phyloP scores from a whole-genome alignment of 92 coral and sea anemone genomes.

The Palythoa heliodiscus region DNA sequence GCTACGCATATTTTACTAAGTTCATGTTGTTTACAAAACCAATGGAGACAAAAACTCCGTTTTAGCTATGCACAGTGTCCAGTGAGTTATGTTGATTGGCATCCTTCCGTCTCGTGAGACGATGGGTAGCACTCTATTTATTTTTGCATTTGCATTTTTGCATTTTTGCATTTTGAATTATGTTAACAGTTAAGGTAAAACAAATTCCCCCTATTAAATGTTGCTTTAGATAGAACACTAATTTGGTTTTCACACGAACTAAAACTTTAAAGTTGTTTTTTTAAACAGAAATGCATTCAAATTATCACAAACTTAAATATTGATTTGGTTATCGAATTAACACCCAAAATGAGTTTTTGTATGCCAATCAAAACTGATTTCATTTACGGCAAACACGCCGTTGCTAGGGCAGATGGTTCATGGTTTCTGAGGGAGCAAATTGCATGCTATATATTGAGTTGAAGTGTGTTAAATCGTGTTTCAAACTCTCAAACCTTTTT shows the following conservation, averaged over 20 bases:
- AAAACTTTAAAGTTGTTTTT: neutral
- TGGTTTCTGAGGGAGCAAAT: neutral
- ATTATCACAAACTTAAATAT: neutral
- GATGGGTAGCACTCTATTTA: too few species aligned
- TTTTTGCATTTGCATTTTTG: too few species aligned
- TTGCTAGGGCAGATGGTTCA: slow-evolving; percentile 9
- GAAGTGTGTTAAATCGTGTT: neutral
- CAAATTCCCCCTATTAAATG: too few species aligned
- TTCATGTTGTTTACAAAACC: too few species aligned
- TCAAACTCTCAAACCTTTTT: neutral
- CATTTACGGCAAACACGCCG: neutral
- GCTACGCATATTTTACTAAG: neutral
- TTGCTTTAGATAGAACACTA: neutral
- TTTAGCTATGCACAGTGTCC: too few species aligned
- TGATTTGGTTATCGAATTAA: neutral
- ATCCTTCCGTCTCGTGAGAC: too few species aligned
- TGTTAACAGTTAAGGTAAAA: too few species aligned
- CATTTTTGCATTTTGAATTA: too few species aligned
- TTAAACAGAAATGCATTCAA: neutral
- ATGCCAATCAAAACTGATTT: neutral
- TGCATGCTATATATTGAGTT: neutral
- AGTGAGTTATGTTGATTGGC: too few species aligned
- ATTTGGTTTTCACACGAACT: neutral
- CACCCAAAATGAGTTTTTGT: slow-evolving; percentile 5
- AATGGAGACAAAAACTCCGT: too few species aligned